Evolutionary conservation across 2,797 vertebrate species (phyloP), one percentile per base, ranked within the genome.

Genomic region (Coracias cyanogaster): DNA sequence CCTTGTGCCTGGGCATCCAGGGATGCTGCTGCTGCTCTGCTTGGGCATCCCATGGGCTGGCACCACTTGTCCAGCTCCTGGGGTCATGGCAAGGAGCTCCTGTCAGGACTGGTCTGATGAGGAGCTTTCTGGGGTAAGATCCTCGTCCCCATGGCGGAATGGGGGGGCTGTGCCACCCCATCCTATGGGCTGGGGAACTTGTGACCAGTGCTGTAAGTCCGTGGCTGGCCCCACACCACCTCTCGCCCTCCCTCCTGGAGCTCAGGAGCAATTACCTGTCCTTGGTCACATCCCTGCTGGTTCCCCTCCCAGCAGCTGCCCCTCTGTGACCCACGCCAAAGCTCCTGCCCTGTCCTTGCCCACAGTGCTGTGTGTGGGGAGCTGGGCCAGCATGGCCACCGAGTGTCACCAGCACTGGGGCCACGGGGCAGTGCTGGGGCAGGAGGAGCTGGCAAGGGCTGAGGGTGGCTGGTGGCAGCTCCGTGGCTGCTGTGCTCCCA

Each of bases 351-450:
- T 0, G 1, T 31, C 67, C 51, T 41, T n/a, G 52, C 37, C 31
- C 1, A 7, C 0, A 2, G 43, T 35, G 33, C 22, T 6, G 28
- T 15, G 39, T 1, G 4, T 0, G 4, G 37, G 54, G 48, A 77
- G 28, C 70, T 64, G 80, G 41, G 33, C n/a, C 7, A 45, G 62
- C 2, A 9, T 29, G 57, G 31, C 39, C 8, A 7, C 18, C 0
- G 10, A 8, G 11, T 46, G 65, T 58, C 69, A 55, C 58, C 3
- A 10, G 12, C 6, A 3, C 3, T 14, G 45, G 35, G 64, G 18
- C 4, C 20, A 9, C 25, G 37, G 37, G 5, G 62, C 57, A 76
- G 62, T 3, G 1, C 15, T 5, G 21, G 1, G 37, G 22, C 78
- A 46, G 28, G 72, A 60, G 9, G 31, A 73, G 55, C 13, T 2